These are phyloP conservation scores for Sebastes taczanowskii DNA, from an alignment of 2,797 vertebrate species.

Conservation along the genomic window DNA sequence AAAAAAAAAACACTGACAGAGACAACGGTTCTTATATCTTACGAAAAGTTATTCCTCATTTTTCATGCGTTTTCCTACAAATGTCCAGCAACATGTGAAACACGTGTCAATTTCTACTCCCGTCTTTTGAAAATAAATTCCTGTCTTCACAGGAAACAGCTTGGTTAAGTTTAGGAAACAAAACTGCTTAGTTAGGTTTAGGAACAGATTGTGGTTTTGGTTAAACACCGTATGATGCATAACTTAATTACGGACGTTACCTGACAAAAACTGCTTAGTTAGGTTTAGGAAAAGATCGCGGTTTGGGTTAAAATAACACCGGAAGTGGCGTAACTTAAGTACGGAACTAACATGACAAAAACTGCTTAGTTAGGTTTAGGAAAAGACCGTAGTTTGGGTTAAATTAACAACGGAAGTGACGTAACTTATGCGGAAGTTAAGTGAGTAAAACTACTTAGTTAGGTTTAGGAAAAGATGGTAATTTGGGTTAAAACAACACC, in stretches of 20 bases:
- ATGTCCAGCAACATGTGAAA: neutral
- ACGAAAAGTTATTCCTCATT: neutral
- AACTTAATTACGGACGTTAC: too few species aligned
- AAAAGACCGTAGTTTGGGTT: too few species aligned
- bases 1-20: neutral
- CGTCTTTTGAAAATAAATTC: neutral
- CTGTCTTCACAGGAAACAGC: neutral
- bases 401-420: too few species aligned
- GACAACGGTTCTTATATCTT: too few species aligned
- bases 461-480: neutral
- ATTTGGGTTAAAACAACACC: neutral
- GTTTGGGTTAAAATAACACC: too few species aligned
- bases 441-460: too few species aligned
- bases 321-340: too few species aligned
- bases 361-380: too few species aligned
- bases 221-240: too few species aligned
- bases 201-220: too few species aligned
- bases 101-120: neutral
- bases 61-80: neutral
- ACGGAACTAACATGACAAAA: too few species aligned
- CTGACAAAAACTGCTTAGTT: too few species aligned
- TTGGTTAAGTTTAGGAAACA: neutral
- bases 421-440: fast-evolving
- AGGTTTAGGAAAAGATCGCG: fast-evolving
- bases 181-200: neutral